These are phyloP conservation scores for Lepus timidus DNA, from an alignment of 2,113 vertebrate species.

Conservation along the genomic window DNA sequence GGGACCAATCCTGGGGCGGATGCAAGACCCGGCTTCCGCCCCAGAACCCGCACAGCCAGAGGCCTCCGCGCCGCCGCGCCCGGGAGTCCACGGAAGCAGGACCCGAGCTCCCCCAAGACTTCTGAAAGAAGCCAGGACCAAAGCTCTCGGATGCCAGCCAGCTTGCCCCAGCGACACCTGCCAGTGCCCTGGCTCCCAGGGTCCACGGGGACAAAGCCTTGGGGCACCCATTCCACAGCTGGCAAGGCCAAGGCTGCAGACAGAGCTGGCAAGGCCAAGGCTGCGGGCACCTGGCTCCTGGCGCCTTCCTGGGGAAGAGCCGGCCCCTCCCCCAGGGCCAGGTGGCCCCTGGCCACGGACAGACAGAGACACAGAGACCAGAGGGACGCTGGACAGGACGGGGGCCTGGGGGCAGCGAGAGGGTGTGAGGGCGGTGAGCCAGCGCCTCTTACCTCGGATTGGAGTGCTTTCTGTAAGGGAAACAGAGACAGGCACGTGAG, in stretches of 20 bases:
- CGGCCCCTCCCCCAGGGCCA: not conserved
- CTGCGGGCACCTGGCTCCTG: not conserved
- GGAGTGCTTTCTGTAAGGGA: constrained; percentile 98
- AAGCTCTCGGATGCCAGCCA: too few species aligned
- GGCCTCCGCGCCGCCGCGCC: too few species aligned
- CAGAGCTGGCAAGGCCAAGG: not conserved
- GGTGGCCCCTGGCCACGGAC: not conserved
- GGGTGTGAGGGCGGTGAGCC: constrained; percentile 57
- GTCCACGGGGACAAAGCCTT: too few species aligned
- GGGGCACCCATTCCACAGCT: not conserved
- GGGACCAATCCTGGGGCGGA: too few species aligned
- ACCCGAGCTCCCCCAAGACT: too few species aligned
- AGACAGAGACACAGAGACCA: constrained; percentile 37
- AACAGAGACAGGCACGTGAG: constrained; percentile 89
- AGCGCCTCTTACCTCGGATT: constrained; percentile 97
- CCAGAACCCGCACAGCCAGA: too few species aligned
- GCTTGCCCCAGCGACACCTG: too few species aligned
- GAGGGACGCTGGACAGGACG: not conserved
- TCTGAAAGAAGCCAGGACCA: not conserved
- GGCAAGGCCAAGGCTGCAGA: not conserved
- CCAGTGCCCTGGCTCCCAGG: too few species aligned
- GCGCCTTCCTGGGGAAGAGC: not conserved
- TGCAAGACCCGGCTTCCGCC: too few species aligned
- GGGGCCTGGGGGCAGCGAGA: constrained; percentile 70
- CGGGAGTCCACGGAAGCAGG: too few species aligned